phyloP scores from a whole-genome alignment of 2,888 invertebrate genomes.

The Diabrotica balteata region DNA sequence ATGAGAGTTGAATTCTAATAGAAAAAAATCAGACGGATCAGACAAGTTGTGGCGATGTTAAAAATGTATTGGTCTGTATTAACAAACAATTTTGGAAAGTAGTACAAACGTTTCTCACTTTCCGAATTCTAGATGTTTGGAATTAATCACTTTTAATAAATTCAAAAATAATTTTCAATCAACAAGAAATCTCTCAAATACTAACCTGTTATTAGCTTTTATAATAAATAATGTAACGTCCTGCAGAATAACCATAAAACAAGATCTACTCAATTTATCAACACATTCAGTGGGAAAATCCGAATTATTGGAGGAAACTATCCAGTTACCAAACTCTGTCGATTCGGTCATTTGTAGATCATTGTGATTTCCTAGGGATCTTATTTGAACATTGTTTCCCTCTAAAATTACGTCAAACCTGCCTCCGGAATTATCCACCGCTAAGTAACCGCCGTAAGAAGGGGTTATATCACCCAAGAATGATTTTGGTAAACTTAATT shows the following conservation, averaged over 20 bases:
- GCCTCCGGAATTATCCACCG: slow-evolving; percentile 74
- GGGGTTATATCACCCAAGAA: slow-evolving; percentile 88
- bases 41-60: no score
- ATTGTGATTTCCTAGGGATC: slow-evolving; percentile 37
- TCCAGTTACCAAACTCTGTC: slow-evolving; percentile 80
- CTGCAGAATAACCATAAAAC: slow-evolving; percentile 92
- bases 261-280: slow-evolving; percentile 71
- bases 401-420: slow-evolving; percentile 77
- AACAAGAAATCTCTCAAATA: slow-evolving; percentile 9
- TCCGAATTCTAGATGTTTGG: no score
- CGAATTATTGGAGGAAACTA: slow-evolving; percentile 48
- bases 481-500: slow-evolving; percentile 68
- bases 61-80: no score
- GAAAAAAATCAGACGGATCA: no score
- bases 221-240: slow-evolving; percentile 83
- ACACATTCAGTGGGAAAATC: slow-evolving; percentile 56
- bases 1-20: no score
- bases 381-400: slow-evolving; percentile 66
- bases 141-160: no score
- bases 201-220: slow-evolving; percentile 47
- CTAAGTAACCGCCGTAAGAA: slow-evolving; percentile 89
- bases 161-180: no score
- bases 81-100: no score
- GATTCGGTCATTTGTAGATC: slow-evolving; percentile 76
- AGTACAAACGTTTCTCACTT: no score